Base-by-base conservation (phyloP, 1,140 invertebrate species). In the Drosophila bocki region DNA sequence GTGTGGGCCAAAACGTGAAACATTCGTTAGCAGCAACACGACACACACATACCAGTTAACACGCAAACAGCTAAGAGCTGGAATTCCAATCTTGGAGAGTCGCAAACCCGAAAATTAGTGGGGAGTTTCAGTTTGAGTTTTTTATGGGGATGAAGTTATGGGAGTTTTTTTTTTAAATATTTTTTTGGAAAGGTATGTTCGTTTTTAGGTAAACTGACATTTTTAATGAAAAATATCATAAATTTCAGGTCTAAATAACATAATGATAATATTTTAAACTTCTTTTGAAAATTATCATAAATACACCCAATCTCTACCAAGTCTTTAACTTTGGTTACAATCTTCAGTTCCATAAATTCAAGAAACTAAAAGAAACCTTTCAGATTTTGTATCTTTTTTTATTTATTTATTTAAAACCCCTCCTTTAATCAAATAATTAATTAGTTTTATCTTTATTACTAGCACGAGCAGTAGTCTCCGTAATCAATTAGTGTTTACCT, bases 21-120 rank as follows among this genome's bases (percentile, higher is more conserved):
- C 22, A 54, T 60, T 71, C 60, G 71, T 83, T 88, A 68, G 64
- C 80, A 74, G 41, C 50, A 75, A 71, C 76, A 64, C 47, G 53
- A 63, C 33, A 54, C 53, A 54, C 50, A 53, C 50, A 53, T 53
- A 53, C 17, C 50, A 53, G 50, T 19, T 53, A 53, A 53, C 53
- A 64, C 50, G 58, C 65, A 78, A 78, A 44, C 47, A 50, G 57
- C 64, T 59, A 60, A 26, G 15, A 65, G 37, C 45, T 57, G 54
- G 35, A 76, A 77, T 68, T 76, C 39, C 61, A 67, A 33, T 57
- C 41, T 44, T 13, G 0, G 29, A 56, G 70, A 76, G 62, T 26
- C 35, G 15, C 41, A 58, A 48, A 29, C n/a, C 37, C 26, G 32
- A 77, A 60, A 68, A 56, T 68, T 59, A 47, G 47, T 53, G 50